A percentile compares a stretch with the other conserved stretches of the same genome.
phyloP scores from a whole-genome alignment of 2,113 vertebrate species.

The Seriola rivoliana region DNA sequence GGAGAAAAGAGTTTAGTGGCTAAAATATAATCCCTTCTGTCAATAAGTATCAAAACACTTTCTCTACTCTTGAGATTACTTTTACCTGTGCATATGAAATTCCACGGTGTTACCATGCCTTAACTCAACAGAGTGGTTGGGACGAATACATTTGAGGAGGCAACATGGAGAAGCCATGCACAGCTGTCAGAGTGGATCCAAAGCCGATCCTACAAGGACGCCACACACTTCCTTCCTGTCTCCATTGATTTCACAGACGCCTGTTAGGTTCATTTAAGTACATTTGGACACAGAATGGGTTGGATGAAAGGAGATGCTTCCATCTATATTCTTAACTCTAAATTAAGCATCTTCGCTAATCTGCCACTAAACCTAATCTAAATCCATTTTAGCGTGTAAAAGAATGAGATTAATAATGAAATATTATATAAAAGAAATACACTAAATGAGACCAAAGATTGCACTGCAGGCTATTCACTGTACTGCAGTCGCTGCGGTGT shows the following conservation, averaged over 20 bases:
- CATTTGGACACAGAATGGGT: slow-evolving; percentile 24
- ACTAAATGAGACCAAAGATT: not conserved
- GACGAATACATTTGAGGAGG: slow-evolving; percentile 28
- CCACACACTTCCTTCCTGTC: slow-evolving; percentile 51
- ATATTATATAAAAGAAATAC: not conserved
- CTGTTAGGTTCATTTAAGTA: slow-evolving; percentile 30
- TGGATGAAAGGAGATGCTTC: slow-evolving; percentile 28
- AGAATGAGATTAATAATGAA: slow-evolving; percentile 8
- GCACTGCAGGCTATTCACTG: not conserved
- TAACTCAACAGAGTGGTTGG: not conserved
- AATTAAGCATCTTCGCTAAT: not conserved
- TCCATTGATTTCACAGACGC: slow-evolving; percentile 47
- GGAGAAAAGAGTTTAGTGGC: not conserved
- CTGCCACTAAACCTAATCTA: not conserved
- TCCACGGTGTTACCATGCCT: not conserved
- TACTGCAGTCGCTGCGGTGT: not conserved
- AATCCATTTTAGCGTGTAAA: not conserved
- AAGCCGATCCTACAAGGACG: slow-evolving; percentile 27
- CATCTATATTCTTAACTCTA: not conserved
- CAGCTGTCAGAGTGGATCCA: slow-evolving; percentile 62
- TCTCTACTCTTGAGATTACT: not conserved
- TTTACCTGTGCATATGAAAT: slow-evolving; percentile 3
- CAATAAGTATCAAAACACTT: not conserved
- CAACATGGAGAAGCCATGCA: slow-evolving; percentile 40
- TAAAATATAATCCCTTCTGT: not conserved